phyloP scores from a whole-genome alignment of 2,113 vertebrate genomes.

The Typhlomys cinereus region DNA sequence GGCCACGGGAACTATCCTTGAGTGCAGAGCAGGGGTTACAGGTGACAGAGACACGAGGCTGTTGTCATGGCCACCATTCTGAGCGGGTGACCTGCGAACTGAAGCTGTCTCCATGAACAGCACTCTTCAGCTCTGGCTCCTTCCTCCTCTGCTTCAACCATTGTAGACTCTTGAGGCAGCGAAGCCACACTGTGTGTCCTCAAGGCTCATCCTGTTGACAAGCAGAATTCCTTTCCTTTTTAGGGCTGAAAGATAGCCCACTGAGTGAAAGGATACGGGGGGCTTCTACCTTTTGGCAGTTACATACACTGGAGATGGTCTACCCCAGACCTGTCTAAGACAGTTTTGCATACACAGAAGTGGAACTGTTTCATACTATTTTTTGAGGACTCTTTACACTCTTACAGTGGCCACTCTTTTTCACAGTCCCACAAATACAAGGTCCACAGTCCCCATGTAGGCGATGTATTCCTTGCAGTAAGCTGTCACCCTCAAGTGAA shows the following conservation, averaged over 20 bases:
- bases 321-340: too few relatives aligned
- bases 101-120: too few relatives aligned
- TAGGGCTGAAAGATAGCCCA: neutral
- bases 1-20: neutral
- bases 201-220: neutral
- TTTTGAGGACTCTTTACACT: neutral
- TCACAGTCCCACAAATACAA: neutral
- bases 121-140: neutral
- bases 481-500: neutral
- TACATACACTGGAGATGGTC: too few relatives aligned
- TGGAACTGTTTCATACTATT: neutral
- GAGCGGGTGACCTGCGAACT: neutral
- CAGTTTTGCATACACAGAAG: neutral
- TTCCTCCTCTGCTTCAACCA: neutral
- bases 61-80: too few relatives aligned
- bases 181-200: fast-evolving
- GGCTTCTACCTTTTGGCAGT: neutral
- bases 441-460: neutral
- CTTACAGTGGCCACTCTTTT: neutral
- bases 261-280: fast-evolving
- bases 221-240: neutral
- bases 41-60: neutral
- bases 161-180: too few relatives aligned
- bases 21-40: neutral
- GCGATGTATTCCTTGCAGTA: neutral